Evolutionary conservation across 2,888 invertebrate genomes (phyloP).

Genomic region (Diadromus collaris): DNA sequence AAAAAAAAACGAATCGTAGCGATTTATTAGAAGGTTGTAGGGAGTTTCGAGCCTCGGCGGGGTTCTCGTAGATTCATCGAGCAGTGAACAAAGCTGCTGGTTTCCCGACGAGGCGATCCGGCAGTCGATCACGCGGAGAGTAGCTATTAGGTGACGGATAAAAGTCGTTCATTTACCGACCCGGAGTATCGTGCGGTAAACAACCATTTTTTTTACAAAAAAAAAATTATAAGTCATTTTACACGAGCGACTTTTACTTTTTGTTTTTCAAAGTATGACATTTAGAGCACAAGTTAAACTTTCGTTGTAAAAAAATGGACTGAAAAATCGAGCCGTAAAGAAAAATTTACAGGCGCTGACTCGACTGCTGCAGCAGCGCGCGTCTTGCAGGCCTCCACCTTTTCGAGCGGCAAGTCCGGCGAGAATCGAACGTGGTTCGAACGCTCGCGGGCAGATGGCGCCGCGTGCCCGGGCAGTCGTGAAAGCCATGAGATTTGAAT

Average conservation of each 20-base stretch:
- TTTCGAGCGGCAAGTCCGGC: constrained; percentile 43
- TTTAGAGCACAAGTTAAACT: not conserved
- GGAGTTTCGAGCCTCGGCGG: not conserved
- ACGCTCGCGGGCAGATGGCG: constrained; percentile 63
- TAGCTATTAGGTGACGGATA: constrained; percentile 13
- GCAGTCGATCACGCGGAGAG: constrained; percentile 52
- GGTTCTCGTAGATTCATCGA: not conserved
- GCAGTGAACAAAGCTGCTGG: not conserved
- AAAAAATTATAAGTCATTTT: not conserved
- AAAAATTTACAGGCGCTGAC: not conserved
- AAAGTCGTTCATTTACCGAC: constrained; percentile 51
- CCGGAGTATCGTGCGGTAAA: not conserved
- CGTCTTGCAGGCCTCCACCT: constrained; percentile 56
- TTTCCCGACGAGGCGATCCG: constrained; percentile 2
- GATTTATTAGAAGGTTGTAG: not conserved
- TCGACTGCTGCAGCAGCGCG: constrained; percentile 27
- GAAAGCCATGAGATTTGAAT: constrained; percentile 16
- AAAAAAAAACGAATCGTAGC: not conserved
- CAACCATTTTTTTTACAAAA: not conserved
- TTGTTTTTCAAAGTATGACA: not conserved
- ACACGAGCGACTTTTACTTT: not conserved
- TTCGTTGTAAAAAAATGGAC: not conserved
- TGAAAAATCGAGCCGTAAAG: not conserved
- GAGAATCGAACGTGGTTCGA: constrained; percentile 36
- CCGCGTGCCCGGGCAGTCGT: constrained; percentile 23